Base-by-base conservation (phyloP, 1,140 invertebrate genomes). In the Bradynema listronoti region DNA sequence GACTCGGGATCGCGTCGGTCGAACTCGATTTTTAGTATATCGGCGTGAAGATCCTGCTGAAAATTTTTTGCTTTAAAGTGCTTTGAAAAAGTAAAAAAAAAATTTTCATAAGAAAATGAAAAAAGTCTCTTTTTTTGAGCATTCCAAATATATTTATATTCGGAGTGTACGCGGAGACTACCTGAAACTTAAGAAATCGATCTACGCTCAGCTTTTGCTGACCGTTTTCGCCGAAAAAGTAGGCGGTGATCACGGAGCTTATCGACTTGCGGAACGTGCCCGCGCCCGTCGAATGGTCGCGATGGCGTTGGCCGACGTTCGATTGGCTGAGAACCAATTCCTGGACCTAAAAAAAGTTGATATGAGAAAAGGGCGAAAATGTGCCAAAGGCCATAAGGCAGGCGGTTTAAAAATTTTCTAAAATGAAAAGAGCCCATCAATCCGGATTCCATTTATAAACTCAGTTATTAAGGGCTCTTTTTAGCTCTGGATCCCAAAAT, bases 331-430 rank as follows among this genome's bases (percentile, higher is more conserved):
- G 58, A 9, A 78, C 56, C 30, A 78, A 58, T 41, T 78, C 65
- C 54, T 78, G 72, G 24, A 97, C 93, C 84, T 91, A 93, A 56
- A 91, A 88, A 80, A 98, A 99, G 80, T 99, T 94, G 36, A 39
- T 56, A 16, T 11, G 16, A 39, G 3, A 14, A 27, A 58, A 14
- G 9, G 6, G 11, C 4, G 2, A 36, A n/a, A n/a, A n/a, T n/a
- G n/a, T n/a, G n/a, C n/a, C n/a, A n/a, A n/a, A n/a, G n/a, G n/a
- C n/a, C n/a, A n/a, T n/a, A n/a, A n/a, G n/a, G n/a, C n/a, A n/a
- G n/a, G n/a, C n/a, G n/a, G n/a, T n/a, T n/a, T n/a, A n/a, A n/a
- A n/a, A n/a, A n/a, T n/a, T n/a, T n/a, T n/a, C n/a, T n/a, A n/a
- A n/a, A n/a, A n/a, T n/a, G n/a, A n/a, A n/a, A n/a, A n/a, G n/a